A percentile compares a stretch with the other conserved stretches of the same genome.
Evolutionary conservation across 2,797 vertebrate species (phyloP).

Genomic region (Tenualosa ilisha): DNA sequence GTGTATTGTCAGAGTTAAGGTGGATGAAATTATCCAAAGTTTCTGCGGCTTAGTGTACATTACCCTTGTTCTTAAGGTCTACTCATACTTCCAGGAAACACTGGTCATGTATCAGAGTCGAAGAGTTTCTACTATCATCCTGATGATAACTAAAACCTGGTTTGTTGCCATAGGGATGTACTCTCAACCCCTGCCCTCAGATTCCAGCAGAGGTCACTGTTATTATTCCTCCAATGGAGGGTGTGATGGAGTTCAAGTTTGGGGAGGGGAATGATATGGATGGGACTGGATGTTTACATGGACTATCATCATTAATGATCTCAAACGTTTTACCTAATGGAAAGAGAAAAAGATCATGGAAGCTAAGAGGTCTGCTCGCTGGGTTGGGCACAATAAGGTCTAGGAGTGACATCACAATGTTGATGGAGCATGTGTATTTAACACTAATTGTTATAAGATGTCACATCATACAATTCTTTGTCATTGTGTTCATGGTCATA

Average conservation of each 20-base stretch:
- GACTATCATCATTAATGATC: background rate
- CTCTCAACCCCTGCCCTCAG: slow-evolving; percentile 27
- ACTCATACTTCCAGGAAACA: background rate
- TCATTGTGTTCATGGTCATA: background rate
- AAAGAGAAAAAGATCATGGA: background rate
- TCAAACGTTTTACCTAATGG: background rate
- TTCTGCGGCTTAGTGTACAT: background rate
- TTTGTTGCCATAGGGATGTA: background rate
- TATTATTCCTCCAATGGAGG: slow-evolving; percentile 29
- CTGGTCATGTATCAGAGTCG: background rate
- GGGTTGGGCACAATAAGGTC: background rate
- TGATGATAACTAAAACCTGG: background rate
- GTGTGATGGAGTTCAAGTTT: background rate
- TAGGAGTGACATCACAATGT: background rate
- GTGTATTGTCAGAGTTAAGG: background rate
- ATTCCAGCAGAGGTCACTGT: slow-evolving; percentile 45
- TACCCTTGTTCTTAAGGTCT: background rate
- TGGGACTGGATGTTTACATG: background rate
- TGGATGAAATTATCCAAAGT: background rate
- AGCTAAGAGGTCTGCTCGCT: background rate
- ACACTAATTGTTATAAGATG: background rate
- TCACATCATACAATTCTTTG: background rate
- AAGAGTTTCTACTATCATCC: background rate
- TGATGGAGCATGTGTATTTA: background rate
- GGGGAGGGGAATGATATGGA: slow-evolving; percentile 1